Evolutionary conservation across 2,888 invertebrate species (phyloP).

Genomic region (Melolontha melolontha): DNA sequence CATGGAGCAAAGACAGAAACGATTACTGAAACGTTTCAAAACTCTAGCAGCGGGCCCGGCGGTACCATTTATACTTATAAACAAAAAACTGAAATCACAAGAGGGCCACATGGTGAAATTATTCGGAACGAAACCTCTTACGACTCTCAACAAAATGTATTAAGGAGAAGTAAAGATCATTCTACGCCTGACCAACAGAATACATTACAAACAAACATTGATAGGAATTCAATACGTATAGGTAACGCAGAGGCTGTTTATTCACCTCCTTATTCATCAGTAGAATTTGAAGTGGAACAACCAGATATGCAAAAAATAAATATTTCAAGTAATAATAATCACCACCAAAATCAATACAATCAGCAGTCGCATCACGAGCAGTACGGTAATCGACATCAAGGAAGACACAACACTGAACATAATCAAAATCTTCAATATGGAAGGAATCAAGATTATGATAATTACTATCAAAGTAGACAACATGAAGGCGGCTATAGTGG

Average conservation of each 20-base stretch:
- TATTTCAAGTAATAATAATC: background rate
- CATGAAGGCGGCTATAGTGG: slow-evolving; percentile 1
- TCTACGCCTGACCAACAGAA: slow-evolving; percentile 5
- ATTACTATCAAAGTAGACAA: slow-evolving; percentile 21
- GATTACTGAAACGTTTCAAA: slow-evolving; percentile 20
- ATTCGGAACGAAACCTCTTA: slow-evolving; percentile 38
- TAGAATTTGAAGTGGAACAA: slow-evolving; percentile 20
- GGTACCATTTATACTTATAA: slow-evolving; percentile 31
- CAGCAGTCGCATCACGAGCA: background rate
- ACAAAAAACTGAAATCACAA: slow-evolving; percentile 41
- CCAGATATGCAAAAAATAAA: background rate
- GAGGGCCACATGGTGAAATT: slow-evolving; percentile 45
- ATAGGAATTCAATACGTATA: slow-evolving; percentile 14
- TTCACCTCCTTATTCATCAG: slow-evolving; percentile 25
- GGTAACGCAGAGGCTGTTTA: background rate
- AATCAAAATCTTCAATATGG: slow-evolving; percentile 46
- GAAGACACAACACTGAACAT: slow-evolving; percentile 26
- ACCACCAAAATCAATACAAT: background rate
- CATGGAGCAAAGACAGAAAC: slow-evolving; percentile 45
- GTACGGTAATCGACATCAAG: slow-evolving; percentile 6
- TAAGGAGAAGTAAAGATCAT: slow-evolving; percentile 3
- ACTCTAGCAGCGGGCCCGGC: slow-evolving; percentile 33
- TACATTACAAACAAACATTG: background rate
- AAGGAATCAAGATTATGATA: slow-evolving; percentile 22
- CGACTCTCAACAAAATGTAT: slow-evolving; percentile 16